A percentile compares a stretch with the other conserved stretches of the same genome.
phyloP scores from a whole-genome alignment of 2,797 vertebrate genomes.

The Nannoperca australis region DNA sequence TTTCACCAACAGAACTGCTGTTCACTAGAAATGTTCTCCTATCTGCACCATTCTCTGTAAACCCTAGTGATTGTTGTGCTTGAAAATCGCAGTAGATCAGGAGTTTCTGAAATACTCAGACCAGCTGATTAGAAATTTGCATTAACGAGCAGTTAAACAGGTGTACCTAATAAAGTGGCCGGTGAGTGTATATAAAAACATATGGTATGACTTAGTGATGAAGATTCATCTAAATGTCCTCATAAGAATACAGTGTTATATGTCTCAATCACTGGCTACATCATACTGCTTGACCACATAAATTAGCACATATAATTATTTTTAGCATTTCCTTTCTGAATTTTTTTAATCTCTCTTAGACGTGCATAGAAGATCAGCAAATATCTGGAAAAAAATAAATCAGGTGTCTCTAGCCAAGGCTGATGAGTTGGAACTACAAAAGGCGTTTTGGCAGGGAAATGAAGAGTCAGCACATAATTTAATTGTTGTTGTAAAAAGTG shows the following conservation, averaged over 20 bases:
- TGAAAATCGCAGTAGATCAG: too few species aligned
- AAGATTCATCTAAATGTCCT: not conserved
- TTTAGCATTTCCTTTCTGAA: not conserved
- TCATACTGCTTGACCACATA: not conserved
- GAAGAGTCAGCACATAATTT: conserved; percentile 40
- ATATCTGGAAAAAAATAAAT: conserved; percentile 14
- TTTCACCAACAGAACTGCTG: too few species aligned
- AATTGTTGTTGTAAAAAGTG: conserved; percentile 25
- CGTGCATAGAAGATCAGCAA: conserved; percentile 1
- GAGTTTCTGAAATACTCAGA: too few species aligned
- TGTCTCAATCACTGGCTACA: not conserved
- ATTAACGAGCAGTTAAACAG: too few species aligned
- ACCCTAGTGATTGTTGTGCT: too few species aligned
- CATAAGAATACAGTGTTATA: not conserved
- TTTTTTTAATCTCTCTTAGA: not conserved
- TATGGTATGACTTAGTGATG: not conserved
- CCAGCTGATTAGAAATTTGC: too few species aligned
- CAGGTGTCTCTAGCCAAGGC: not conserved
- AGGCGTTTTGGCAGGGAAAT: conserved; percentile 23
- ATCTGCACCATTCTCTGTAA: too few species aligned
- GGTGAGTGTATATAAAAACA: not conserved
- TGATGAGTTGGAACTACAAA: conserved; percentile 10
- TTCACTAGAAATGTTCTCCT: too few species aligned
- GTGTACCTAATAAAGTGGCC: too few species aligned
- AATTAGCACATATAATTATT: not conserved